Conservation (phyloP, 2,113 vertebrate genomes). For the Argyrosomus japonicus region DNA sequence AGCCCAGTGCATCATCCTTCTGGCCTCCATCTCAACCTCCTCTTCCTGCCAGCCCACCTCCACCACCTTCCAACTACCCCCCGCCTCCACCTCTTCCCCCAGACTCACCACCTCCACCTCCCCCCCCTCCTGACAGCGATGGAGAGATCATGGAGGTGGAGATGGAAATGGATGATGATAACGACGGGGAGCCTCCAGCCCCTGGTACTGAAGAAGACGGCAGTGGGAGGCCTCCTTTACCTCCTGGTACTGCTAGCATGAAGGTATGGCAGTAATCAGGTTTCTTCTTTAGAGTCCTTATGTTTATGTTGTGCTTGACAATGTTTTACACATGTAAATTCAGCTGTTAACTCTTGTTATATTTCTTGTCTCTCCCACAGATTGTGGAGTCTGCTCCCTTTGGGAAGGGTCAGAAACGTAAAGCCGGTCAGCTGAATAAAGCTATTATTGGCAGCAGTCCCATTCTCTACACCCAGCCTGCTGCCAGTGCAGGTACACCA, state of each 20-base stretch:
- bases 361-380: conserved; percentile 53
- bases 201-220: conserved; percentile 94
- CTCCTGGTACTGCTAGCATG: conserved; percentile 42
- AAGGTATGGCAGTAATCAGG: conserved; percentile 51
- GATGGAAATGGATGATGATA: conserved; percentile 98
- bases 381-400: conserved; percentile 74
- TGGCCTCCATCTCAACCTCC: conserved; percentile 87
- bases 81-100: conserved; percentile 88
- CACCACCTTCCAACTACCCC: conserved; percentile 88
- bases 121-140: conserved; percentile 90
- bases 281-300: not conserved
- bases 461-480: conserved; percentile 90
- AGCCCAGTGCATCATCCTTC: conserved; percentile 81
- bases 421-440: conserved; percentile 86
- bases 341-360: not conserved
- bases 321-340: not conserved
- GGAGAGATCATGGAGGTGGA: conserved; percentile 96
- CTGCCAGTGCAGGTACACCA: conserved; percentile 77
- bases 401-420: conserved; percentile 90
- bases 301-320: not conserved
- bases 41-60: conserved; percentile 90
- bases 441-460: conserved; percentile 93
- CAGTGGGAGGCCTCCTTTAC: conserved; percentile 81
- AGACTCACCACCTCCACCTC: conserved; percentile 83
- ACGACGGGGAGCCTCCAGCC: conserved; percentile 92